phyloP scores from a whole-genome alignment of 2,888 invertebrate species.

The Tryphoninae sp. region DNA sequence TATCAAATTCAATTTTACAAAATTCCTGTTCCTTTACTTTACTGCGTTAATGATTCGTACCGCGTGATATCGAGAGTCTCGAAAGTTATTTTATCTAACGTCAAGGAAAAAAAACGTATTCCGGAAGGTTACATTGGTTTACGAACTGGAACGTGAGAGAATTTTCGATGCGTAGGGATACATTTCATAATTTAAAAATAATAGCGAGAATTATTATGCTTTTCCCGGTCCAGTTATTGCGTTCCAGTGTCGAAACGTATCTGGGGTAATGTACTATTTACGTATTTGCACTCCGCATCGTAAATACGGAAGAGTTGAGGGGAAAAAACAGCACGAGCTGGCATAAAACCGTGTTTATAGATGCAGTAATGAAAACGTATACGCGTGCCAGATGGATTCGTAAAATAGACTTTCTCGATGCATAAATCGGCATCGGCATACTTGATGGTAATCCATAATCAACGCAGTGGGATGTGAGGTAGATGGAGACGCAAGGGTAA shows the following conservation, averaged over 20 bases:
- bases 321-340: conserved; percentile 23
- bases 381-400: conserved; percentile 42
- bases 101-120: background rate
- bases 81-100: too few relatives aligned
- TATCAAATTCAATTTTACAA: background rate
- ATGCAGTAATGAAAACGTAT: conserved; percentile 48
- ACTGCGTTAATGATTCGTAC: background rate
- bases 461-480: conserved; percentile 20
- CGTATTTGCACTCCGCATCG: background rate
- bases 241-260: background rate
- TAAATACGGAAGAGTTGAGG: background rate
- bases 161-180: conserved; percentile 25
- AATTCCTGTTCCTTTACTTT: too few relatives aligned
- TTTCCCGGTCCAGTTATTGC: background rate
- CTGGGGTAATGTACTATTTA: conserved; percentile 21
- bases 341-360: conserved; percentile 44
- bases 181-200: conserved; percentile 13
- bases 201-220: conserved; percentile 28
- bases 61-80: too few relatives aligned
- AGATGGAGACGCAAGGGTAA: conserved; percentile 57
- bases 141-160: conserved; percentile 7
- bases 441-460: conserved; percentile 50
- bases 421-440: conserved; percentile 42
- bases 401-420: conserved; percentile 30
- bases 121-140: background rate